Evolutionary conservation across 2,888 invertebrate genomes (phyloP), one percentile per base, ranked within the genome.

Genomic region (Thymelicus acteon): DNA sequence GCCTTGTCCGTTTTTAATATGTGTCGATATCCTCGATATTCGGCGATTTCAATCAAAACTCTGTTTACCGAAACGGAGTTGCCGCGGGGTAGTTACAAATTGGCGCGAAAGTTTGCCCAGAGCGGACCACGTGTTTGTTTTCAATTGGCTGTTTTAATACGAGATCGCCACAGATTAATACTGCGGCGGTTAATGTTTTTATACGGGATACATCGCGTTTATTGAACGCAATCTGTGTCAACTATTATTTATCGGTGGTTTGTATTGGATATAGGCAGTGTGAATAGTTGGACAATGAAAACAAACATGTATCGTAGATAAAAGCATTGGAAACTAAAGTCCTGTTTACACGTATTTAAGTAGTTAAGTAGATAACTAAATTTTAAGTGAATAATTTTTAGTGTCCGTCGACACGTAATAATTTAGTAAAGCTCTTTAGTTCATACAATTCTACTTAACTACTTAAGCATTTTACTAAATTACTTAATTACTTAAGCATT

Each of bases 51-150:
- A 63, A 63, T 63, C 49, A 63, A 63, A 44, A n/a, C 37, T n/a
- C 37, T 49, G 63, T 63, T 49, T 63, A 37, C 49, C 2, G 31
- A 2, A 37, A 49, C 48, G 7, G 48, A 48, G 61, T 31, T 61
- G 61, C 49, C 48, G 40, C 63, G 31, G 48, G 63, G 58, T 58
- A 39, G 37, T 63, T 61, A 61, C 37, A 49, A 63, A 63, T 49
- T 63, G 47, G 13, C 61, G 61, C 37, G 37, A n/a, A 58, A 10
- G 39, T 60, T 60, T 60, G 19, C 44, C 31, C 7, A 19, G 10
- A n/a, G 7, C 24, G 61, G 15, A 44, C 44, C 47, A n/a, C 39
- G 2, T 58, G 58, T 39, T 58, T 58, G 58, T 58, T 39, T 58
- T 58, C 58, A 7, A 58, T 58, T 37, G 13, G 37, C 58, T 58